A percentile compares a stretch with the other conserved stretches of the same genome.
These are phyloP conservation scores for Alexandromys fortis DNA, from an alignment of 2,113 vertebrate genomes.

Conservation along the genomic window DNA sequence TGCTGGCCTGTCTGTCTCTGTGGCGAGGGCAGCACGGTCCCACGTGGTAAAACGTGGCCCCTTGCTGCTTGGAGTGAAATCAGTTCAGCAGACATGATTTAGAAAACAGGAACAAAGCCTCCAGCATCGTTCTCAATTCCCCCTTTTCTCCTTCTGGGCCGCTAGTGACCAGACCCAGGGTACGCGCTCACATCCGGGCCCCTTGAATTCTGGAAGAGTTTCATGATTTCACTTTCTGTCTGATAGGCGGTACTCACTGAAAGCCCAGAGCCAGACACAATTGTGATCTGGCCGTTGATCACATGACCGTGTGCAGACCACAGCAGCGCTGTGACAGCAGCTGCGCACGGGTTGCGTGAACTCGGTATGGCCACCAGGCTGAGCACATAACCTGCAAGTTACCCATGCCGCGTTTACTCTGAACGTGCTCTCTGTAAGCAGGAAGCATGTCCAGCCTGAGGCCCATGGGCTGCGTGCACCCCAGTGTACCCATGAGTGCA, in stretches of 20 bases:
- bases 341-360: not conserved
- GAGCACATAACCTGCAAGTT: not conserved
- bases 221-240: not conserved
- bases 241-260: not conserved
- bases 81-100: not conserved
- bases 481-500: not conserved
- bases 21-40: not conserved
- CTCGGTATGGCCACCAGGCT: not conserved
- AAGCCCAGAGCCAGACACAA: conserved; percentile 36
- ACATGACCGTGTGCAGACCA: conserved; percentile 1
- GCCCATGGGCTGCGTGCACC: not conserved
- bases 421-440: not conserved
- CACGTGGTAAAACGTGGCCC: not conserved
- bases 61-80: conserved; percentile 17
- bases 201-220: not conserved
- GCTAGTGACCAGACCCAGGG: not conserved
- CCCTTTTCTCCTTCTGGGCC: too few species aligned
- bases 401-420: not conserved
- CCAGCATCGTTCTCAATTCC: not conserved
- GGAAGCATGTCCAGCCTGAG: too few species aligned
- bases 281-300: conserved; percentile 14
- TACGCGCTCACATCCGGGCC: not conserved
- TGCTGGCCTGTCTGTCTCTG: not conserved
- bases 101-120: not conserved
- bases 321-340: not conserved